Evolutionary conservation across 2,797 vertebrate species (phyloP), one percentile per base, ranked within the genome.

Genomic region (Coranthus polyacanthus): DNA sequence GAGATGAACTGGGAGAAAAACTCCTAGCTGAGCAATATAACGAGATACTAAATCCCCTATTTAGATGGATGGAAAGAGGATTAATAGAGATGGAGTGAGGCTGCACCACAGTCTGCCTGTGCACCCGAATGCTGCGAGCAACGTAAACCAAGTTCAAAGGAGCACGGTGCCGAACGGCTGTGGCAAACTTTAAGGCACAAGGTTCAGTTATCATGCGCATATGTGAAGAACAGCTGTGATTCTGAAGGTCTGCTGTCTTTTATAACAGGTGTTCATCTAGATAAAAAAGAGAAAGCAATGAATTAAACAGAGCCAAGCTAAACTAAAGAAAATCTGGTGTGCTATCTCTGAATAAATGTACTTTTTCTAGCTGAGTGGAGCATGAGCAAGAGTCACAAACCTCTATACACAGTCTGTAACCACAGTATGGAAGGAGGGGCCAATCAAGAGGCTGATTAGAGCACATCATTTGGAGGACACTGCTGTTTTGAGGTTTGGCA

Each of bases 41-140:
- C 52, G 8, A 59, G 65, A 88, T 70, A 72, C 62, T 81, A 75
- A 81, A 88, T 78, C 78, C 62, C 34, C 45, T 55, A 49, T 83
- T 83, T 46, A 84, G 72, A 68, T 55, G 45, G 57, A 44, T 63
- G 43, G 20, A 72, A 61, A 69, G 62, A 72, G 61, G 65, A 85
- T 78, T 78, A 75, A 78, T 74, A 49, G 50, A 72, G 63, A 78
- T 32, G 46, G 50, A 79, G 45, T 42, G 51, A 47, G 1, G 50
- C 52, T 53, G 13, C 16, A 24, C 43, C 1, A 6, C 66, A 58
- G 69, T 36, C 5, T 5, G 16, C 32, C 42, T 42, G 36, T 38
- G 38, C 0, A 5, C 70, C 44, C 18, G 51, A 79, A 71, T 16
- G 18, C 55, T 49, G 22, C 44, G 37, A 68, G 53, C 51, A 46